Percentiles rank a stretch among this genome's conserved stretches.
These are phyloP conservation scores for Otus sunia DNA, from an alignment of 2,113 vertebrate species.

Conservation along the genomic window DNA sequence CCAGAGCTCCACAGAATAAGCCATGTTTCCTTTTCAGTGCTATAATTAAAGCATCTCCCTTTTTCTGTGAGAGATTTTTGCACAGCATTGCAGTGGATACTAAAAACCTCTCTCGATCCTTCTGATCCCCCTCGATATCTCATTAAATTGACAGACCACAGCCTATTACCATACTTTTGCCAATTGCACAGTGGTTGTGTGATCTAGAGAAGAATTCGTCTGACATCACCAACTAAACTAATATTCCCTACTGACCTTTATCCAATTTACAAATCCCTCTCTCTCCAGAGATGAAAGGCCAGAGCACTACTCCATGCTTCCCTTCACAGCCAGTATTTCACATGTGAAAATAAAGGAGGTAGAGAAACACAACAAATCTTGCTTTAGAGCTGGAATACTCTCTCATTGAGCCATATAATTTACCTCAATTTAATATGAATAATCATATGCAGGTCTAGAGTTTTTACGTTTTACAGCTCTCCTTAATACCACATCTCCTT, in stretches of 20 bases:
- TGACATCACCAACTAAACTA: constrained; percentile 29
- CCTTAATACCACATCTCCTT: constrained; percentile 59
- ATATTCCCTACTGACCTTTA: background rate
- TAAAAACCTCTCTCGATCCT: background rate
- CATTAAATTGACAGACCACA: constrained; percentile 48
- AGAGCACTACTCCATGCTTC: background rate
- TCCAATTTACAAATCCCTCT: background rate
- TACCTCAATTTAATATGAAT: constrained; percentile 57
- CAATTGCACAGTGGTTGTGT: background rate
- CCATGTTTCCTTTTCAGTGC: background rate
- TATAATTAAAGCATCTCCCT: background rate
- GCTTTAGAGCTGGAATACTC: constrained; percentile 27
- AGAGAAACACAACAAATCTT: background rate
- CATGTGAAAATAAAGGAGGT: background rate
- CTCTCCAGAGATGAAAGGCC: constrained; percentile 16
- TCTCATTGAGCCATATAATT: constrained; percentile 33
- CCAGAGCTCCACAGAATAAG: background rate
- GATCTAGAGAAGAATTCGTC: background rate
- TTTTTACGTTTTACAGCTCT: constrained; percentile 61
- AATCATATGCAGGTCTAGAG: constrained; percentile 52
- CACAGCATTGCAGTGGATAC: background rate
- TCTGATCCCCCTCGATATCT: constrained; percentile 28
- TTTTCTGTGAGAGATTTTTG: background rate
- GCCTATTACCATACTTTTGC: constrained; percentile 33
- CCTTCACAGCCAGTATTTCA: background rate